phyloP scores from a whole-genome alignment of 2,113 vertebrate species.

The Girardinichthys multiradiatus region DNA sequence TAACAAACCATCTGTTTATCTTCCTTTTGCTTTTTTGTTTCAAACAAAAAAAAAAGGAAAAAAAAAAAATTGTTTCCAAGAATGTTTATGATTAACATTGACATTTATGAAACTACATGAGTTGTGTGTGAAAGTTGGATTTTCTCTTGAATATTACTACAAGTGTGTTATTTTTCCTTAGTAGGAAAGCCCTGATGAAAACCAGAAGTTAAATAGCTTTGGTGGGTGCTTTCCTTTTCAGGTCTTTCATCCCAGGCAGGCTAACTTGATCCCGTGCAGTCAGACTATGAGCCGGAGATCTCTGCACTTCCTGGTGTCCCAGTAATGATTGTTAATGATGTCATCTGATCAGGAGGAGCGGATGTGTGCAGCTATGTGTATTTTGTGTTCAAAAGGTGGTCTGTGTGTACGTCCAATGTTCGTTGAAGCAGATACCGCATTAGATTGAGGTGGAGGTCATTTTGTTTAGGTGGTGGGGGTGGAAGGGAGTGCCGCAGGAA shows the following conservation, averaged over 20 bases:
- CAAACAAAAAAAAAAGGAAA: conserved; percentile 8
- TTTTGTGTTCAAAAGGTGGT: conserved; percentile 47
- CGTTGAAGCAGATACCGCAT: conserved; percentile 64
- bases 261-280: conserved; percentile 77
- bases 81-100: background rate
- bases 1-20: conserved; percentile 23
- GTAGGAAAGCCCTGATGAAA: conserved; percentile 50
- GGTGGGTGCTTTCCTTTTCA: conserved; percentile 66
- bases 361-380: conserved; percentile 60
- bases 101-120: background rate
- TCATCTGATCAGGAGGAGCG: conserved; percentile 80
- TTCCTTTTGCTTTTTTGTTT: conserved; percentile 9
- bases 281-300: conserved; percentile 74
- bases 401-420: conserved; percentile 46
- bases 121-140: background rate
- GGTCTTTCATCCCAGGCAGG: conserved; percentile 75
- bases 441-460: conserved; percentile 64
- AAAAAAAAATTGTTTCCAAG: conserved; percentile 15
- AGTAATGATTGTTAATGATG: conserved; percentile 85
- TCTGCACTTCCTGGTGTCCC: conserved; percentile 80
- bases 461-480: conserved; percentile 53
- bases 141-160: conserved; percentile 33
- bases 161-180: conserved; percentile 12
- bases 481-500: conserved; percentile 55
- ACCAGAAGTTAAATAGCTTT: conserved; percentile 58